A percentile compares a stretch with the other conserved stretches of the same genome.
Conservation (phyloP, 2,888 invertebrate genomes). For the Lordiphosa andalusiaca region DNA sequence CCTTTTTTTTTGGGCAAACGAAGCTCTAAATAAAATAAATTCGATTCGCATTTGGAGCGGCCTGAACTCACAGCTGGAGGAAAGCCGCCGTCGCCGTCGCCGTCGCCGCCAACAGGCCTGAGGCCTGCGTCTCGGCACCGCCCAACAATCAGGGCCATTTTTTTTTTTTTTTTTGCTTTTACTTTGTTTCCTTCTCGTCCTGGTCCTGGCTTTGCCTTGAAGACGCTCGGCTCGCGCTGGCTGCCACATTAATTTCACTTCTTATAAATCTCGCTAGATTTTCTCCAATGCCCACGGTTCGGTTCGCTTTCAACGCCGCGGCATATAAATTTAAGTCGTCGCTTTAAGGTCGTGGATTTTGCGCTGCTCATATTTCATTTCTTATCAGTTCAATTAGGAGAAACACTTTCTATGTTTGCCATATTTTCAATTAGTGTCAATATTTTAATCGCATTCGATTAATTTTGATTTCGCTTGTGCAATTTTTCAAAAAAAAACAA, state of each 20-base stretch:
- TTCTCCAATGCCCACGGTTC: constrained; percentile 27
- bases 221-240: constrained; percentile 22
- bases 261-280: constrained; percentile 70
- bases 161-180: constrained; percentile 29
- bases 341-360: constrained; percentile 38
- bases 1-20: constrained; percentile 47
- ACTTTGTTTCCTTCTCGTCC: constrained; percentile 19
- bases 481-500: constrained; percentile 37
- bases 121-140: constrained; percentile 1
- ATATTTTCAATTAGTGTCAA: constrained; percentile 68
- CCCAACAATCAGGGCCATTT: constrained; percentile 39
- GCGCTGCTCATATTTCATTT: constrained; percentile 48
- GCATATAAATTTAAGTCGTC: constrained; percentile 49
- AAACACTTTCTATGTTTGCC: constrained; percentile 19
- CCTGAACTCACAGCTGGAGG: not conserved
- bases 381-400: constrained; percentile 43
- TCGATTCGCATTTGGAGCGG: constrained; percentile 64
- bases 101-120: constrained; percentile 9
- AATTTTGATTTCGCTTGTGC: constrained; percentile 38
- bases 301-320: constrained; percentile 31
- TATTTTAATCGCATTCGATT: constrained; percentile 58
- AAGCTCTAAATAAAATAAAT: constrained; percentile 66
- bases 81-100: no score
- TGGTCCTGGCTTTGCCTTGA: no score
- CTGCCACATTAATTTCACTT: constrained; percentile 76